Evolutionary conservation across 2,888 invertebrate genomes (phyloP).

Genomic region (Chrysolina haemoptera): DNA sequence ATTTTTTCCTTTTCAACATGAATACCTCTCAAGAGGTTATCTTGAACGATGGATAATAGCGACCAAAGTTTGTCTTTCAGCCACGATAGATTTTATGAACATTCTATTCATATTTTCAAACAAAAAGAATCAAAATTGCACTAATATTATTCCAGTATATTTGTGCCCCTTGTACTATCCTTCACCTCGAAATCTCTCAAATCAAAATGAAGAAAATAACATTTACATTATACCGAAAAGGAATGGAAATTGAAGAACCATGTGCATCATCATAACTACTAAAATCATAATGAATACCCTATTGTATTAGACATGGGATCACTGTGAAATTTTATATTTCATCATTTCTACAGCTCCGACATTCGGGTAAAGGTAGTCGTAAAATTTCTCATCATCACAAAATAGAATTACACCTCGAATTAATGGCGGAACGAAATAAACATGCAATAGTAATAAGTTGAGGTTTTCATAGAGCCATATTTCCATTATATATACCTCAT

Average conservation of each 20-base stretch:
- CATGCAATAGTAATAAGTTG: conserved; percentile 13
- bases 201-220: no score
- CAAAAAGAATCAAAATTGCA: no score
- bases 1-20: no score
- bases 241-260: neutral
- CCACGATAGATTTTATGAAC: no score
- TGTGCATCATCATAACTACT: neutral
- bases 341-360: neutral
- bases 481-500: conserved; percentile 10
- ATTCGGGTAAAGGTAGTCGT: conserved; percentile 9
- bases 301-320: conserved; percentile 5
- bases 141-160: no score
- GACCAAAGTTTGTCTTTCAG: no score
- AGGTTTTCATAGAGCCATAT: conserved; percentile 15
- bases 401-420: conserved; percentile 17
- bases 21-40: no score
- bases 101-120: no score
- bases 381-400: conserved; percentile 19
- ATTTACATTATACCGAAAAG: neutral
- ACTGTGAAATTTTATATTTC: conserved; percentile 11
- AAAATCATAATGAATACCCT: neutral
- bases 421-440: conserved; percentile 1
- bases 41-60: no score
- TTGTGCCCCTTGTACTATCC: no score
- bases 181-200: no score